Evolutionary conservation across 2,888 invertebrate species (phyloP).

Genomic region (Eilema depressum): DNA sequence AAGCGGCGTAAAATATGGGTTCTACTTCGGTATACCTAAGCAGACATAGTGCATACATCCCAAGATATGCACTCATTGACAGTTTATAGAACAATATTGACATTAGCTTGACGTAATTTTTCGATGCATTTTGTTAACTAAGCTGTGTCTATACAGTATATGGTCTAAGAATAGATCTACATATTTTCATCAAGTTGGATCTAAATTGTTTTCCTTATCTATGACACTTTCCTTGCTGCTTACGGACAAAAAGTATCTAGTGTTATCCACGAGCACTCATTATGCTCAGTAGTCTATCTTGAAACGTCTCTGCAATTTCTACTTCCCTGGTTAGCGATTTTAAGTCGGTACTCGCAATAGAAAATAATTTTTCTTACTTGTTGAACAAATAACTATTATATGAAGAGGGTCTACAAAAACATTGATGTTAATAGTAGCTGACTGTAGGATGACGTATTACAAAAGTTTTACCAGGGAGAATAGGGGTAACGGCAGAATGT

Average conservation of each 20-base stretch:
- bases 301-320: neutral
- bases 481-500: constrained; percentile 27
- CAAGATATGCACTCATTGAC: too few relatives aligned
- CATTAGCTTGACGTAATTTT: too few relatives aligned
- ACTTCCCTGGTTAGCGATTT: neutral
- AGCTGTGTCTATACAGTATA: too few relatives aligned
- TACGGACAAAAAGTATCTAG: neutral
- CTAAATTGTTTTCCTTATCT: neutral
- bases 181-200: neutral
- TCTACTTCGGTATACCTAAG: too few relatives aligned
- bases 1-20: too few relatives aligned
- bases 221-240: neutral
- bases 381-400: constrained; percentile 4
- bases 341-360: neutral
- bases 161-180: too few relatives aligned
- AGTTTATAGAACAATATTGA: too few relatives aligned
- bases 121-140: too few relatives aligned
- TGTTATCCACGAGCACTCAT: neutral
- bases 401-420: neutral
- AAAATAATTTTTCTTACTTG: neutral
- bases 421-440: constrained; percentile 2
- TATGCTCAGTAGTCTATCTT: neutral
- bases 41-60: too few relatives aligned
- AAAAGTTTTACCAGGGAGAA: constrained; percentile 23
- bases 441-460: constrained; percentile 23